These are phyloP conservation scores for Drosophila equinoxialis DNA, from an alignment of 1,140 invertebrate genomes.

Conservation along the genomic window DNA sequence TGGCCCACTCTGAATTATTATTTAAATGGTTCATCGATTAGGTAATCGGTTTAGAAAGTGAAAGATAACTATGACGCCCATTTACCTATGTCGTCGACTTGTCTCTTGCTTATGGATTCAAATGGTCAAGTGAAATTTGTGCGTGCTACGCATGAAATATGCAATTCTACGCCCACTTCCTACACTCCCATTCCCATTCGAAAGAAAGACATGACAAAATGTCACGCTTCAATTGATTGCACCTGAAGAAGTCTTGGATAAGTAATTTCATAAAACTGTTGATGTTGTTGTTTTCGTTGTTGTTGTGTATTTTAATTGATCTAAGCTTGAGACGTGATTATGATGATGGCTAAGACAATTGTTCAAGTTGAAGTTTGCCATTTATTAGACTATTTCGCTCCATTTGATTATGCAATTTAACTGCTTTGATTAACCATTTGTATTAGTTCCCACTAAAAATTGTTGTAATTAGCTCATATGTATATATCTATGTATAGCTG, in stretches of 20 bases:
- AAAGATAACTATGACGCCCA: conserved; percentile 54
- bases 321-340: conserved; percentile 47
- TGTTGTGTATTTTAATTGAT: conserved; percentile 46
- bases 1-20: background rate
- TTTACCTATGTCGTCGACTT: conserved; percentile 49
- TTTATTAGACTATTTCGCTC: conserved; percentile 18
- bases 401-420: conserved; percentile 21
- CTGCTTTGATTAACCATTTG: conserved; percentile 12
- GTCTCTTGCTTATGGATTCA: conserved; percentile 60
- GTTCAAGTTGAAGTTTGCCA: conserved; percentile 74
- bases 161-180: conserved; percentile 30
- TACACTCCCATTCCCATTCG: background rate
- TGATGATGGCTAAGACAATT: conserved; percentile 43
- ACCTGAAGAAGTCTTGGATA: conserved; percentile 19
- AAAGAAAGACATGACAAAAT: conserved; percentile 44
- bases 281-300: background rate
- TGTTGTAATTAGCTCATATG: conserved; percentile 20
- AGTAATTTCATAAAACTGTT: background rate
- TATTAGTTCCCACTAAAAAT: conserved; percentile 15
- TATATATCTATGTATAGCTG: background rate
- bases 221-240: conserved; percentile 38
- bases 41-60: conserved; percentile 74
- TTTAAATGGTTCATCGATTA: conserved; percentile 41
- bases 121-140: conserved; percentile 76
- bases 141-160: conserved; percentile 64